A percentile compares a stretch with the other conserved stretches of the same genome.
phyloP scores from a whole-genome alignment of 2,113 vertebrate species.

The Felis chaus region DNA sequence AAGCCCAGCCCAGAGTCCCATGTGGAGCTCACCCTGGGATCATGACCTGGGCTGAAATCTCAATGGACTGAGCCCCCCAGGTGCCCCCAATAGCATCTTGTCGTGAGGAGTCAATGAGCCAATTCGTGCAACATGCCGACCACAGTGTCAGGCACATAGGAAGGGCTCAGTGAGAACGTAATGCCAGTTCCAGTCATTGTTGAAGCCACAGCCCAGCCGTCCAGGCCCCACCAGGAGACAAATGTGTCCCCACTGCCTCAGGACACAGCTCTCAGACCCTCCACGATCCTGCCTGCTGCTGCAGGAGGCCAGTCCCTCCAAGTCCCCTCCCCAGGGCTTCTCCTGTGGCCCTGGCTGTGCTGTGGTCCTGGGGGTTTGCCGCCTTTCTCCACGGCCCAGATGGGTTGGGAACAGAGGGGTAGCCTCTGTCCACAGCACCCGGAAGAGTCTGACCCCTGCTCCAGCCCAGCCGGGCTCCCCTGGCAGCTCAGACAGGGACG shows the following conservation, averaged over 20 bases:
- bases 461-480: background rate
- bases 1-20: no score
- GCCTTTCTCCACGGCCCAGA: background rate
- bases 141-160: background rate
- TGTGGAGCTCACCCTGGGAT: no score
- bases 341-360: background rate
- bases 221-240: no score
- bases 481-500: background rate
- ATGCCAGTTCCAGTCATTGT: no score
- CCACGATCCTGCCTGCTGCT: accelerated
- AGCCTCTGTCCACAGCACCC: accelerated
- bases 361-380: no score
- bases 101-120: background rate
- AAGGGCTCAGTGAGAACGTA: no score
- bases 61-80: no score
- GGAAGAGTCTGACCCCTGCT: accelerated
- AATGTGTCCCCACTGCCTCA: background rate
- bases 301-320: background rate
- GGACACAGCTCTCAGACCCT: no score
- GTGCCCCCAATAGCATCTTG: no score
- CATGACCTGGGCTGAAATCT: no score
- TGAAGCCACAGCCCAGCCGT: background rate
- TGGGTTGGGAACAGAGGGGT: accelerated
- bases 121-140: background rate
- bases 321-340: background rate